A percentile compares a stretch with the other conserved stretches of the same genome.
phyloP scores from a whole-genome alignment of 2,888 invertebrate genomes.

The Dioctria linearis region DNA sequence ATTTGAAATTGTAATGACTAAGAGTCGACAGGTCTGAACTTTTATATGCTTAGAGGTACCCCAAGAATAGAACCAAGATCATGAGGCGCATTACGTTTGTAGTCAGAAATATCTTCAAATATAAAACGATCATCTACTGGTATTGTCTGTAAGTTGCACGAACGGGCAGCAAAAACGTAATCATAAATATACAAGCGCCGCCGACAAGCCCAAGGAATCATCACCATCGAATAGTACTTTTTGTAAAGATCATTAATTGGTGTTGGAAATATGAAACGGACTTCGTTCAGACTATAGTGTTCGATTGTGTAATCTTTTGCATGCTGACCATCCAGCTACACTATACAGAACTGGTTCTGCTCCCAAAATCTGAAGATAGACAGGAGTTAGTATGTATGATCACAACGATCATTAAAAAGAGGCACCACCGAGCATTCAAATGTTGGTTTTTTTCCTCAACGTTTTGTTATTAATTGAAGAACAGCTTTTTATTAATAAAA shows the following conservation, averaged over 20 bases:
- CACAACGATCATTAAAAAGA: too few relatives aligned
- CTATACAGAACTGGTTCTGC: background rate
- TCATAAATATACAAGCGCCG: background rate
- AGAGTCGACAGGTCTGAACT: conserved; percentile 5
- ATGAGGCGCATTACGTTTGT: background rate
- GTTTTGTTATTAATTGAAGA: background rate
- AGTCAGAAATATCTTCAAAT: conserved; percentile 5
- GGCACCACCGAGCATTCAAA: background rate
- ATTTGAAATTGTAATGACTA: conserved; percentile 11
- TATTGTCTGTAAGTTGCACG: background rate
- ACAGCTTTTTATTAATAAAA: background rate
- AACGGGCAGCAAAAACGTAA: background rate
- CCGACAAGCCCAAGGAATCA: conserved; percentile 22
- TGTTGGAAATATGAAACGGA: conserved; percentile 18
- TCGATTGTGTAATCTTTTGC: conserved; percentile 17
- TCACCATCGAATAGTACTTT: background rate
- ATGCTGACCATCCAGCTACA: background rate
- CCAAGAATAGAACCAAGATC: background rate
- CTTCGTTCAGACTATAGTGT: conserved; percentile 3
- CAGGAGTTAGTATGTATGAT: too few relatives aligned
- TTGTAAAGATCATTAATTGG: background rate
- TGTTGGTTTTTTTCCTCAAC: conserved; percentile 11
- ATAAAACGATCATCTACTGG: background rate
- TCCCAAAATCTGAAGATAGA: background rate
- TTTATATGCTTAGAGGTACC: conserved; percentile 8